Percentiles rank a stretch among this genome's conserved stretches.
Evolutionary conservation across 2,797 vertebrate species (phyloP).

Genomic region (Mastacembelus armatus): DNA sequence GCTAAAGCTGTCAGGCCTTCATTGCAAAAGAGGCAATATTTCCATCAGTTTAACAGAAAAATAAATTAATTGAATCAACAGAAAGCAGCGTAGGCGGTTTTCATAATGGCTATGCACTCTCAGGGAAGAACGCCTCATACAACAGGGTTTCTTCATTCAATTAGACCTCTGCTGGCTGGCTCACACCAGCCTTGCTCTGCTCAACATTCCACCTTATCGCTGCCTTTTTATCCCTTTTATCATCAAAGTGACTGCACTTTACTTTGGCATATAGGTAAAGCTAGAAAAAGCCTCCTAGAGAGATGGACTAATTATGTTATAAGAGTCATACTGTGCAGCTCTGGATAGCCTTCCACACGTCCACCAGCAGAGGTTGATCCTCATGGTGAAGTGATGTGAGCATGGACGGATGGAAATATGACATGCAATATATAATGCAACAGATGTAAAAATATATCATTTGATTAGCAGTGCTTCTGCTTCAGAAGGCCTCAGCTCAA

Average conservation of each 20-base stretch:
- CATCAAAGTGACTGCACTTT: conserved; percentile 84
- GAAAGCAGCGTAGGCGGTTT: conserved; percentile 81
- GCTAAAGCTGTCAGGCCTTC: conserved; percentile 76
- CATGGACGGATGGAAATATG: conserved; percentile 33
- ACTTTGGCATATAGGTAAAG: conserved; percentile 82
- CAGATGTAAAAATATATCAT: conserved; percentile 38
- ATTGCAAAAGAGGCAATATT: conserved; percentile 82
- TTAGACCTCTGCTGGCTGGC: conserved; percentile 82
- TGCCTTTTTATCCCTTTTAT: conserved; percentile 81
- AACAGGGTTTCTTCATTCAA: conserved; percentile 85
- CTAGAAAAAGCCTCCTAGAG: conserved; percentile 78
- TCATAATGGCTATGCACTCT: conserved; percentile 78
- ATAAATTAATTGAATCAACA: conserved; percentile 85
- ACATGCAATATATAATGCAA: conserved; percentile 34
- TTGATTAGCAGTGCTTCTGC: conserved; percentile 53
- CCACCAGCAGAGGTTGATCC: conserved; percentile 52
- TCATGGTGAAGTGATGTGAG: conserved; percentile 53
- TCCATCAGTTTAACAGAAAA: conserved; percentile 82
- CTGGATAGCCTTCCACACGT: conserved; percentile 58
- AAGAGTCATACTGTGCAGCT: conserved; percentile 77
- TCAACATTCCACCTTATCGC: conserved; percentile 79
- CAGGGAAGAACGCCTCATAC: conserved; percentile 76
- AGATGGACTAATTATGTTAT: conserved; percentile 82
- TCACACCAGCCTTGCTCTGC: conserved; percentile 70
- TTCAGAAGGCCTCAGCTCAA: conserved; percentile 56